A percentile compares a stretch with the other conserved stretches of the same genome.
These are phyloP conservation scores for Ormyrus thymus DNA, from an alignment of 2,888 invertebrate genomes.

Conservation along the genomic window DNA sequence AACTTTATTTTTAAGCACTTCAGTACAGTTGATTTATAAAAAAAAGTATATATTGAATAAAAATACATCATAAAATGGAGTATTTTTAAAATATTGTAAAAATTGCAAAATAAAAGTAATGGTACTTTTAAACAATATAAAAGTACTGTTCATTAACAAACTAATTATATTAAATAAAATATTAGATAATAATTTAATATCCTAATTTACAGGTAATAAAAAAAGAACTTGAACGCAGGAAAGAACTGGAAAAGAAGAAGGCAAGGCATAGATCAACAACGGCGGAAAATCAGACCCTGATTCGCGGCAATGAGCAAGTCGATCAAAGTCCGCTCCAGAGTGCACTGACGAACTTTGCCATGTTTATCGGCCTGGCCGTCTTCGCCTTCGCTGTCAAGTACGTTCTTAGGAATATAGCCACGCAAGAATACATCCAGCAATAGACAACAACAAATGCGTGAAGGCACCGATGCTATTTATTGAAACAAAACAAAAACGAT, in stretches of 20 bases:
- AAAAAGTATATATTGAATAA: neutral
- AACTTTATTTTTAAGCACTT: neutral
- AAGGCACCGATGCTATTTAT: conserved; percentile 28
- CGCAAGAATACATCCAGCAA: conserved; percentile 73
- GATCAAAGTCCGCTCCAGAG: conserved; percentile 84
- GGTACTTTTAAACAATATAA: neutral
- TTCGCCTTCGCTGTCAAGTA: conserved; percentile 96
- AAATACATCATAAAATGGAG: neutral
- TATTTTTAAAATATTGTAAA: no score
- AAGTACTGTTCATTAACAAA: neutral
- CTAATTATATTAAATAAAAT: conserved; percentile 13
- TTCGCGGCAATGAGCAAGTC: conserved; percentile 69
- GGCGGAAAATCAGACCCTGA: conserved; percentile 67
- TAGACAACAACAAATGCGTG: conserved; percentile 15
- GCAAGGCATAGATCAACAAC: conserved; percentile 71
- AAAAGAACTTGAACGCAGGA: conserved; percentile 75
- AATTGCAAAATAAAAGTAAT: no score
- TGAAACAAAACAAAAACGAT: conserved; percentile 7
- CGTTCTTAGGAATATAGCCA: conserved; percentile 87
- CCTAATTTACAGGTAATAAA: conserved; percentile 70
- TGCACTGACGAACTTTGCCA: conserved; percentile 90
- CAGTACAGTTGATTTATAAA: neutral
- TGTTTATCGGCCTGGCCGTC: conserved; percentile 91
- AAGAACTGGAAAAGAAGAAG: conserved; percentile 75
- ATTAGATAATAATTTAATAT: no score